Evolutionary conservation across 2,113 vertebrate species (phyloP).

Genomic region (Caranx ignobilis): DNA sequence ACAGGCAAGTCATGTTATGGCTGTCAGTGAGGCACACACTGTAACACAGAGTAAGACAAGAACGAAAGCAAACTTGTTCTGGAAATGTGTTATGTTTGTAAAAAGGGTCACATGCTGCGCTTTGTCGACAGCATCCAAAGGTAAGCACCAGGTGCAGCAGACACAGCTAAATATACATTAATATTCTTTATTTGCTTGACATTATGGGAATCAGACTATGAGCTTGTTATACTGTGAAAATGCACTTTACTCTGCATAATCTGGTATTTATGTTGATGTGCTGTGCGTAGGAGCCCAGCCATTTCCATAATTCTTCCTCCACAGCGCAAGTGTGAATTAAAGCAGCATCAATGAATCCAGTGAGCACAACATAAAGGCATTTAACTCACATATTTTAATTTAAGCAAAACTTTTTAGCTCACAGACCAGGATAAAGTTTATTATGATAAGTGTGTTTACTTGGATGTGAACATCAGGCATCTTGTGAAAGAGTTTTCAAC

Average conservation of each 20-base stretch:
- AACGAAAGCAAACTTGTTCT: conserved; percentile 8
- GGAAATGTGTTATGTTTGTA: conserved; percentile 1
- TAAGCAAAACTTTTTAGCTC: neutral
- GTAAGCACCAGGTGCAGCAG: conserved; percentile 13
- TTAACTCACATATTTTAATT: neutral
- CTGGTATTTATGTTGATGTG: conserved; percentile 17
- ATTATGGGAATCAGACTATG: neutral
- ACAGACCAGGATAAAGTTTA: neutral
- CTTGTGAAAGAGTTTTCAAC: neutral
- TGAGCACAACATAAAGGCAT: conserved; percentile 1
- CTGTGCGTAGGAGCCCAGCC: conserved; percentile 26
- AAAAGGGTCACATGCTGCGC: conserved; percentile 1
- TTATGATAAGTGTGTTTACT: neutral
- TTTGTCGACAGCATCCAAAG: neutral
- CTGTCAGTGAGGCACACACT: neutral
- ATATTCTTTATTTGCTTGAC: neutral
- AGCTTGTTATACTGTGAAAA: neutral
- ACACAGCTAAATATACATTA: neutral
- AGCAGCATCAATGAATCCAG: conserved; percentile 1
- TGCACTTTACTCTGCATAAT: neutral
- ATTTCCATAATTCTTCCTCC: conserved; percentile 49
- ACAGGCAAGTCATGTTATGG: neutral
- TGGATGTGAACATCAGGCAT: neutral
- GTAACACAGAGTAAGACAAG: neutral
- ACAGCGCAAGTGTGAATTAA: conserved; percentile 8